phyloP scores from a whole-genome alignment of 2,888 invertebrate genomes.

The Deilephila elpenor region DNA sequence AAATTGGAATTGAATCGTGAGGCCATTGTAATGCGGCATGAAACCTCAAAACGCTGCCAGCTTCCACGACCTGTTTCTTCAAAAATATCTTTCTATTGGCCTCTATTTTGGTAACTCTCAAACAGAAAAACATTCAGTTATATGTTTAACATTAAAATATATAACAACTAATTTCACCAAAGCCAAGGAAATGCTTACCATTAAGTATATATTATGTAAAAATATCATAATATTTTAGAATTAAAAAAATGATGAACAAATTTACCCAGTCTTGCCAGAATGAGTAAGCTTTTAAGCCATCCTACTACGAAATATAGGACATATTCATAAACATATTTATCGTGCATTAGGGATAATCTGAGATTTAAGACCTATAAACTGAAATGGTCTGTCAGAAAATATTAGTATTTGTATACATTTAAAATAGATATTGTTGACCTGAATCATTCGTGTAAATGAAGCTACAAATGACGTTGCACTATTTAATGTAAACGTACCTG shows the following conservation, averaged over 20 bases:
- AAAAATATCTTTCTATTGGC: neutral
- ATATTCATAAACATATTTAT: no score
- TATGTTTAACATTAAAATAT: no score
- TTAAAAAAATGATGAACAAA: no score
- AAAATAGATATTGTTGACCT: neutral
- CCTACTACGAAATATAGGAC: no score
- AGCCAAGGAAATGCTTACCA: no score
- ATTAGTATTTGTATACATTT: neutral
- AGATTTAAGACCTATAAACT: neutral
- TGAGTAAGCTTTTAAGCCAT: no score
- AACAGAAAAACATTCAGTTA: neutral
- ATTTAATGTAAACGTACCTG: slow-evolving; percentile 53
- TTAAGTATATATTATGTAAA: no score
- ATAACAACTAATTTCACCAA: no score
- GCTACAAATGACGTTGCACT: neutral
- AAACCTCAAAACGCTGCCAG: slow-evolving; percentile 1
- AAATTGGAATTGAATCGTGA: slow-evolving; percentile 6
- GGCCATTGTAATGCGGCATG: slow-evolving; percentile 16
- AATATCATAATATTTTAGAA: no score
- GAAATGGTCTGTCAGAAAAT: neutral
- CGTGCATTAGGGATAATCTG: no score
- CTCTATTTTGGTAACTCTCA: neutral
- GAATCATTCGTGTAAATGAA: neutral
- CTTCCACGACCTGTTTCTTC: neutral
- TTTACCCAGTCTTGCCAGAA: no score